A percentile compares a stretch with the other conserved stretches of the same genome.
These are phyloP conservation scores for Atopsyche davidsoni DNA, from an alignment of 1,140 invertebrate species.

Conservation along the genomic window DNA sequence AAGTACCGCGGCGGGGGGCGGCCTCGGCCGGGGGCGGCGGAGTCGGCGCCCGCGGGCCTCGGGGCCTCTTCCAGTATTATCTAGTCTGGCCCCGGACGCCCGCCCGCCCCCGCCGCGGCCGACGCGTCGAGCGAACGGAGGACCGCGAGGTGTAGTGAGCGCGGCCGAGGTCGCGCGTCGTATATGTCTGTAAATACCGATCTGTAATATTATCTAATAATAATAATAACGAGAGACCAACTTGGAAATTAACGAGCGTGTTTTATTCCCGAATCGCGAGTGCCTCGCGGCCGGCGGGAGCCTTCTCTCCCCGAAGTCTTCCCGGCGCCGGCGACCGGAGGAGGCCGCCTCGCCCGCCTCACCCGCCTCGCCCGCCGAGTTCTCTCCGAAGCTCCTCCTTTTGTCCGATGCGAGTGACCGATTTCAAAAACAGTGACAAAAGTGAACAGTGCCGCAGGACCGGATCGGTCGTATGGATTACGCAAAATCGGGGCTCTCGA, in stretches of 20 bases:
- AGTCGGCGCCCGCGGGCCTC: slow-evolving; percentile 9
- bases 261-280: slow-evolving; percentile 18
- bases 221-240: slow-evolving; percentile 27
- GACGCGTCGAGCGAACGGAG: background rate
- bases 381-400: too few species aligned
- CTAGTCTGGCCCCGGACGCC: slow-evolving; percentile 47
- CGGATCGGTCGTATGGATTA: too few species aligned
- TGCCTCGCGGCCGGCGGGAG: too few species aligned
- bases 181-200: slow-evolving; percentile 26
- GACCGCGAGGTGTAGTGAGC: background rate
- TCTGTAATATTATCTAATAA: slow-evolving; percentile 27
- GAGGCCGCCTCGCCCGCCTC: too few species aligned
- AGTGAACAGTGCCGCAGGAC: too few species aligned
- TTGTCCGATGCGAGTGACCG: too few species aligned
- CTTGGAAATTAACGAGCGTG: slow-evolving; percentile 20
- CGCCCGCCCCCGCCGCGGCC: slow-evolving; percentile 32
- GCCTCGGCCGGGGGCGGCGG: slow-evolving; percentile 4
- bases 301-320: too few species aligned
- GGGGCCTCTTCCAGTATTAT: slow-evolving; percentile 49
- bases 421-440: too few species aligned
- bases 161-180: background rate
- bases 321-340: too few species aligned
- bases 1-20: slow-evolving; percentile 22
- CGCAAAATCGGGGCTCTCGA: too few species aligned
- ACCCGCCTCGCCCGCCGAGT: too few species aligned